Evolutionary conservation across 2,797 vertebrate genomes (phyloP).

Genomic region (Hoplostethus mediterraneus): DNA sequence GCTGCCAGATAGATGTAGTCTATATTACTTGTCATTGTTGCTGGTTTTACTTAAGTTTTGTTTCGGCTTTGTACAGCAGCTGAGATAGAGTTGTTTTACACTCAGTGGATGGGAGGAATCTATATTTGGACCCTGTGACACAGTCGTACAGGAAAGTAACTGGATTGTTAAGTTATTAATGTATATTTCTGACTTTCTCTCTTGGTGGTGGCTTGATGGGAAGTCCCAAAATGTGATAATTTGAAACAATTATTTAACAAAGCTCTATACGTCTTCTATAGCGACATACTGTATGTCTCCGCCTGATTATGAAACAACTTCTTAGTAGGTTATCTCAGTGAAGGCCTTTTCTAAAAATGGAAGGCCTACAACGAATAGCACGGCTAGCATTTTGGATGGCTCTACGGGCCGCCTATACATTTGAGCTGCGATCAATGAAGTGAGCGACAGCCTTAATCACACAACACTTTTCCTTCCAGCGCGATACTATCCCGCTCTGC

Average conservation of each 20-base stretch:
- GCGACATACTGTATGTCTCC: neutral
- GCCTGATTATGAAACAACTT: neutral
- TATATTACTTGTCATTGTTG: neutral
- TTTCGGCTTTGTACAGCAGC: neutral
- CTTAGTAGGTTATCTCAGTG: conserved; percentile 27
- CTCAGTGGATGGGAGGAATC: neutral
- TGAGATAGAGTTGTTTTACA: neutral
- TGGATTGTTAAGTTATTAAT: neutral
- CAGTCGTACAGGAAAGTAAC: neutral
- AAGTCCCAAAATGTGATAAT: neutral
- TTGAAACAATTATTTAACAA: neutral
- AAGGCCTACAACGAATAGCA: conserved; percentile 49
- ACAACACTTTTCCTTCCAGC: neutral
- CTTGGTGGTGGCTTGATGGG: neutral
- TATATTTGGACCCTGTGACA: neutral
- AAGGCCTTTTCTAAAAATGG: conserved; percentile 50
- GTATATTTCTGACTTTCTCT: neutral
- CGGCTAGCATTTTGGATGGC: conserved; percentile 15
- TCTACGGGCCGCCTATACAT: conserved; percentile 1
- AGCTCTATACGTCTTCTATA: neutral
- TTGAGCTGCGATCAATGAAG: neutral
- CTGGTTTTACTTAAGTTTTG: neutral
- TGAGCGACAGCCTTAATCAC: neutral
- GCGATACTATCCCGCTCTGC: rapidly evolving
- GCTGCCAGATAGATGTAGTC: neutral